phyloP scores from a whole-genome alignment of 2,113 vertebrate species.

The Paradisaea rubra region DNA sequence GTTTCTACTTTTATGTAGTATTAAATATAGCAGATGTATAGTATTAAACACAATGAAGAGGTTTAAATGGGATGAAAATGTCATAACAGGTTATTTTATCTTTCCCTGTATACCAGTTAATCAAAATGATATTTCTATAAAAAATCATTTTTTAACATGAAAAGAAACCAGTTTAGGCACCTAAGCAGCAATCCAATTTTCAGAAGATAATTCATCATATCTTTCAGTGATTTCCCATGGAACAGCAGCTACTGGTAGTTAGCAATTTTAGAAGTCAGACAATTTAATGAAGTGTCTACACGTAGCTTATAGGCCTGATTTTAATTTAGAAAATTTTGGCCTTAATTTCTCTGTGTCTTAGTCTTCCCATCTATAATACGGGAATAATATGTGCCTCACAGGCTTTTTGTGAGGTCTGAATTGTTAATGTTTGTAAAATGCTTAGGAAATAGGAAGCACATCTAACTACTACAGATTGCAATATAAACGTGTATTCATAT shows the following conservation, averaged over 20 bases:
- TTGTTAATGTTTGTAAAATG: constrained; percentile 28
- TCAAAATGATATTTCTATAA: constrained; percentile 23
- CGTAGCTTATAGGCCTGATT: constrained; percentile 4
- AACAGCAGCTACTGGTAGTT: neutral
- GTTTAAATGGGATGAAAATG: neutral
- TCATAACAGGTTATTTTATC: neutral
- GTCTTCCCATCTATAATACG: constrained; percentile 21
- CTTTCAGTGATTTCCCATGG: constrained; percentile 15
- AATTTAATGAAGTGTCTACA: constrained; percentile 34
- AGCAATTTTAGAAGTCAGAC: constrained; percentile 21
- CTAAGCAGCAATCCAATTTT: constrained; percentile 41
- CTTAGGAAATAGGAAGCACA: constrained; percentile 39
- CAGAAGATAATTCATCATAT: neutral
- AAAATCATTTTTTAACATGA: neutral
- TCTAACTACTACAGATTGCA: neutral
- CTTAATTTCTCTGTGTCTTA: constrained; percentile 49
- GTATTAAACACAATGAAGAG: neutral
- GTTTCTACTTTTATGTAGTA: neutral
- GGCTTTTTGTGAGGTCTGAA: constrained; percentile 27
- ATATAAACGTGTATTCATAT: neutral
- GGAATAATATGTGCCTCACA: constrained; percentile 23
- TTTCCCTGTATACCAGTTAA: constrained; percentile 16
- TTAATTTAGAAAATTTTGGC: constrained; percentile 31
- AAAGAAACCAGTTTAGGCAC: constrained; percentile 30
- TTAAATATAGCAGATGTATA: neutral